Evolutionary conservation across 2,888 invertebrate genomes (phyloP), one percentile per base, ranked within the genome.

Genomic region (Terebella lapidaria): DNA sequence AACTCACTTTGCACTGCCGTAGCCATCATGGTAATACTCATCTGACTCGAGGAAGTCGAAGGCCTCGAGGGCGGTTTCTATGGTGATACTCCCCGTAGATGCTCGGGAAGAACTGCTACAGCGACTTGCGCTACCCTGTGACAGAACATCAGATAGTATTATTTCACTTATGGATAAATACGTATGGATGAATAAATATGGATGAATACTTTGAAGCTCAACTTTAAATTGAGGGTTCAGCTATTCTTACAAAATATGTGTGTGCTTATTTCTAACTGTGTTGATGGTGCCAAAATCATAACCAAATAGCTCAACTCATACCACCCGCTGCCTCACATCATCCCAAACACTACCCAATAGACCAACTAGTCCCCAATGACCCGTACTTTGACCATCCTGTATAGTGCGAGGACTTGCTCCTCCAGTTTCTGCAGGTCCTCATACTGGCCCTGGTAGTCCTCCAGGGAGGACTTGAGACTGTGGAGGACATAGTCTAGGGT

Each of bases 41-140:
- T 81, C 82, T 15, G 79, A 78, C 67, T 84, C 81, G 25, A 84
- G 77, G 71, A 84, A 84, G 71, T 83, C 83, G 69, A 84, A 84
- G 47, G 82, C 82, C 64, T 81, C 83, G 26, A 84, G 74, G 5
- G 83, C 84, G 62, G 78, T 80, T 71, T 83, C 83, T 62, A 84
- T 81, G 49, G 82, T 55, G 25, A 82, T 74, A 70, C 82, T 82
- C 61, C 81, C 78, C 66, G 77, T 77, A 54, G 82, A 81, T 47
- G 78, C 74, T 22, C 74, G 66, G n/a, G 75, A 51, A 49, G 61
- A 20, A 58, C 30, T 35, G 10, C 42, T n/a, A 35, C 10, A 15
- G 42, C 10, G 10, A 35, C 10, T n/a, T 15, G 10, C 42, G n/a
- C 42, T 35, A n/a, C 42, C 42, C 42, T 35, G 42, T 15, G n/a